Evolutionary conservation across 2,888 invertebrate genomes (phyloP), one percentile per base, ranked within the genome.

Genomic region (Phymatocera aterrima): DNA sequence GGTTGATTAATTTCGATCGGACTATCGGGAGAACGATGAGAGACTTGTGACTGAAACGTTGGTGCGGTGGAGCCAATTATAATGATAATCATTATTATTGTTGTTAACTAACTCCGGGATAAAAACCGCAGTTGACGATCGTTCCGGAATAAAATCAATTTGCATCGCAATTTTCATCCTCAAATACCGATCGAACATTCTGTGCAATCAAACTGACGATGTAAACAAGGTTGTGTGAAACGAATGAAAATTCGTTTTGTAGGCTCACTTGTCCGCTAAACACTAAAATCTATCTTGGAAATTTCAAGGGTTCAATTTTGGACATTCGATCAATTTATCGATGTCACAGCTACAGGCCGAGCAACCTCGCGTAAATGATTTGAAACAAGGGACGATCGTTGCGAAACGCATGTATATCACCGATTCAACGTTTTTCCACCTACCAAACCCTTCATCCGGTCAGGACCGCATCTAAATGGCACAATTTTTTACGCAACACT

Each of bases 331-430:
- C 57, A 57, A 57, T 57, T 28, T 57, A 57, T 57, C 57, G 57
- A 57, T 57, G 57, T 28, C 57, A 57, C 57, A 57, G 57, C 57
- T 57, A 12, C 28, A 28, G 28, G 57, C 24, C 57, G 28, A 57
- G 28, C 28, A 57, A 21, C 57, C 57, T n/a, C n/a, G n/a, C 28
- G 57, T 57, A 57, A 57, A 57, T 57, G 28, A 57, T 57, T 57
- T 28, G 24, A 28, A 57, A 57, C 57, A 57, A 57, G 57, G 57
- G 28, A 15, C 28, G 15, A 57, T 57, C 24, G 57, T 28, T 24
- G 4, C 12, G 57, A 28, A 28, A 12, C 57, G 57, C 57, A 57
- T 57, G 21, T 57, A 57, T 57, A 57, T 57, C 57, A 28, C 57
- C 28, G 57, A 57, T 57, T 57, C 24, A 57, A 57, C 57, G 15